Evolutionary conservation across 92 coral and sea anemone genomes (phyloP).

Genomic region (Epizoanthus scotinus): DNA sequence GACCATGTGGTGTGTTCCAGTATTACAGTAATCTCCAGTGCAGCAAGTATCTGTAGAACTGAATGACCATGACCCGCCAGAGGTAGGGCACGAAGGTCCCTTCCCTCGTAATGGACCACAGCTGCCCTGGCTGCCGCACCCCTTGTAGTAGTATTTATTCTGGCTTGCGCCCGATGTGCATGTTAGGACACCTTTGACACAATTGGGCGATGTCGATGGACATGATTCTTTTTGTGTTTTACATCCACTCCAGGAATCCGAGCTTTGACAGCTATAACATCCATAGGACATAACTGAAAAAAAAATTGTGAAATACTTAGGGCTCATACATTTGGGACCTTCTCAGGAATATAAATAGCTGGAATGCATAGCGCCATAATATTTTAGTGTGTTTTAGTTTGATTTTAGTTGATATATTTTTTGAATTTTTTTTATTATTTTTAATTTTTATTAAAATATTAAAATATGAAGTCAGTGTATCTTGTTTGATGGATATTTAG

Average conservation of each 20-base stretch:
- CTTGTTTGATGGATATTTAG: no score
- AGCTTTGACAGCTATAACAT: constrained; percentile 37
- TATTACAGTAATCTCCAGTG: constrained; percentile 29
- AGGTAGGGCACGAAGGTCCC: constrained; percentile 2
- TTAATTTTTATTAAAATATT: no score
- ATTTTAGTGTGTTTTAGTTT: no score
- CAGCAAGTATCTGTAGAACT: background rate
- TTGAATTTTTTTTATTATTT: no score
- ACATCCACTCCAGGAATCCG: constrained; percentile 41
- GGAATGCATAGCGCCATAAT: no score
- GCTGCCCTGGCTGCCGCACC: constrained; percentile 27
- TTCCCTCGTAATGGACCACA: background rate
- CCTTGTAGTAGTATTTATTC: constrained; percentile 20
- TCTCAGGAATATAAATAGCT: no score
- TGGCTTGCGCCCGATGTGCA: background rate
- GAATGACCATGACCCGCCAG: background rate
- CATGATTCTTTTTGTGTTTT: constrained; percentile 15
- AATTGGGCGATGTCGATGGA: constrained; percentile 31
- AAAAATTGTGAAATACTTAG: no score
- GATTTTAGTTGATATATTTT: no score
- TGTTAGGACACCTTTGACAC: constrained; percentile 27
- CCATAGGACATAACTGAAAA: constrained; percentile 27
- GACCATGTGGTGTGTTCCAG: constrained; percentile 4
- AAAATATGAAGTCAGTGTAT: no score
- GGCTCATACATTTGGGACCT: no score